phyloP scores from a whole-genome alignment of 2,888 invertebrate species.

The Leuctra nigra region DNA sequence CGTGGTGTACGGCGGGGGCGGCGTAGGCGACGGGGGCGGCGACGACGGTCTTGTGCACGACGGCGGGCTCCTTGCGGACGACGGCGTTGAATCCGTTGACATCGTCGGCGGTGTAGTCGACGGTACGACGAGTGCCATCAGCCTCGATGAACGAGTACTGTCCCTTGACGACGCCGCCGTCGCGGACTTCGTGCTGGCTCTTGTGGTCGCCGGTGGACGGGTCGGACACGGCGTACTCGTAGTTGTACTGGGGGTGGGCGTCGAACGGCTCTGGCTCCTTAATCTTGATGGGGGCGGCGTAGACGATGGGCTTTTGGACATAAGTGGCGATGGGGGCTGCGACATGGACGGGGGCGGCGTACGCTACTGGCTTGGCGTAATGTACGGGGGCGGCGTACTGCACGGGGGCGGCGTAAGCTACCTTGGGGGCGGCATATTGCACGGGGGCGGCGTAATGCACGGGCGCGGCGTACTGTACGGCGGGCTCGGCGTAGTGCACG shows the following conservation, averaged over 20 bases:
- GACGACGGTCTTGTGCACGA: too few relatives aligned
- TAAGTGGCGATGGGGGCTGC: constrained; percentile 30
- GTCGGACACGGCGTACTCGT: constrained; percentile 8
- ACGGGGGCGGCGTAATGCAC: constrained; percentile 19
- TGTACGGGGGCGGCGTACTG: constrained; percentile 28
- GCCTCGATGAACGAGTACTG: constrained; percentile 6
- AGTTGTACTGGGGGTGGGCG: constrained; percentile 10
- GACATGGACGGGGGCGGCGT: constrained; percentile 34
- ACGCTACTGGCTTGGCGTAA: constrained; percentile 33
- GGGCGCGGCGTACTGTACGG: constrained; percentile 15
- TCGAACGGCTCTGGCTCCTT: constrained; percentile 31
- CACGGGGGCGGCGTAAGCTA: constrained; percentile 34
- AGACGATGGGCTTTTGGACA: constrained; percentile 4
- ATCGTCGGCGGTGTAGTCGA: too few relatives aligned
- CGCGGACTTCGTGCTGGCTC: constrained; percentile 7
- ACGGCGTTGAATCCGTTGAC: too few relatives aligned
- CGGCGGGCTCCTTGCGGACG: too few relatives aligned
- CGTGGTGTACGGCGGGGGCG: constrained; percentile 21
- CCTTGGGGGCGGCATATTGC: constrained; percentile 27
- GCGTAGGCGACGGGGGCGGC: constrained; percentile 31
- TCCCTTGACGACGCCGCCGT: constrained; percentile 7
- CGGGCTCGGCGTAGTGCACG: constrained; percentile 13
- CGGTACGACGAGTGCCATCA: constrained; percentile 23
- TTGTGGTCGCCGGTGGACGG: constrained; percentile 9
- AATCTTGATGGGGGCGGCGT: constrained; percentile 14